Evolutionary conservation across 2,888 invertebrate species (phyloP).

Genomic region (Liposcelis brunnea): DNA sequence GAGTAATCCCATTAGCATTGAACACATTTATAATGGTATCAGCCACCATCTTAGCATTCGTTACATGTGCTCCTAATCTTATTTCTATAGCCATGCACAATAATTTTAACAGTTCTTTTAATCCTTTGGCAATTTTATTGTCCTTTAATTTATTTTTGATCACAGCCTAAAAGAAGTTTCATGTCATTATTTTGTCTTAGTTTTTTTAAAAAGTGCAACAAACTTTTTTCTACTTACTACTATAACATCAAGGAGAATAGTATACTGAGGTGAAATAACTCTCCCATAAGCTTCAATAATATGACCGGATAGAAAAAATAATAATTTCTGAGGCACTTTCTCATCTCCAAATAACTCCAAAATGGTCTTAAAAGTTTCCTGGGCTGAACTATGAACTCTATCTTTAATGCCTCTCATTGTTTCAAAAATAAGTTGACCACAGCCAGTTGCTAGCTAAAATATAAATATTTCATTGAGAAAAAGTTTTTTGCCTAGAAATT

Average conservation of each 20-base stretch:
- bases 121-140: background rate
- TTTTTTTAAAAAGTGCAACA: no score
- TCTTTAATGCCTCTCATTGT: slow-evolving; percentile 66
- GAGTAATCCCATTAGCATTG: background rate
- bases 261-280: background rate
- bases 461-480: slow-evolving; percentile 13
- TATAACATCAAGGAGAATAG: background rate
- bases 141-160: background rate
- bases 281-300: background rate
- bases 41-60: background rate
- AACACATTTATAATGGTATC: background rate
- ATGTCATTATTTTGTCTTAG: no score
- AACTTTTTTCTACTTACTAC: background rate
- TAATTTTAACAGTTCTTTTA: slow-evolving; percentile 36
- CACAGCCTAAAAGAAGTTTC: background rate
- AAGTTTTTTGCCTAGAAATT: no score
- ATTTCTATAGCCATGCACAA: slow-evolving; percentile 27
- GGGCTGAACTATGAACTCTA: slow-evolving; percentile 71
- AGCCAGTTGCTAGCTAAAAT: slow-evolving; percentile 54
- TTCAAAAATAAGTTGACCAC: slow-evolving; percentile 77
- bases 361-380: slow-evolving; percentile 47
- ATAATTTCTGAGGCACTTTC: slow-evolving; percentile 33
- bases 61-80: background rate
- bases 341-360: slow-evolving; percentile 40
- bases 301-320: slow-evolving; percentile 29